Conservation (phyloP, 2,113 vertebrate genomes). For the Accipiter cooperii region DNA sequence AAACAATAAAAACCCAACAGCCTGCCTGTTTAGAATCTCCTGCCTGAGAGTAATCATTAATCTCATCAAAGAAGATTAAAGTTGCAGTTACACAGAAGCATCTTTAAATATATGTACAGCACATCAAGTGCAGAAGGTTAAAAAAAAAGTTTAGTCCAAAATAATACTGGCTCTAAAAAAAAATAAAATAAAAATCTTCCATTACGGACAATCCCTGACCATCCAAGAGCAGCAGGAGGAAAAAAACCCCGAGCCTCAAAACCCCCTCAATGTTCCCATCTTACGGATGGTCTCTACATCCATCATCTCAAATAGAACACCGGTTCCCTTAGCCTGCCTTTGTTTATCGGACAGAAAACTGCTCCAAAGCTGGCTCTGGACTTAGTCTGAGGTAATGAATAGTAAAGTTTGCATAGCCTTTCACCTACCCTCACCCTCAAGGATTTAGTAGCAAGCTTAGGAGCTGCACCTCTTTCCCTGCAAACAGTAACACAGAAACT, state of each 20-base stretch:
- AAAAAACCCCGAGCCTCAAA: background rate
- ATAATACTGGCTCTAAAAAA: background rate
- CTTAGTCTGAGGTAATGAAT: background rate
- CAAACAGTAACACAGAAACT: background rate
- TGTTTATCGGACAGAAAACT: background rate
- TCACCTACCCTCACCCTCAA: background rate
- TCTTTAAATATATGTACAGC: background rate
- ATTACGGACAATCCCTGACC: background rate
- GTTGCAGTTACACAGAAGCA: background rate
- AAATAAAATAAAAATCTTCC: background rate
- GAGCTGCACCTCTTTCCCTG: background rate
- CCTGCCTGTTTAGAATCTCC: background rate
- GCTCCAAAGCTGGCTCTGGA: background rate
- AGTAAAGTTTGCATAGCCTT: background rate
- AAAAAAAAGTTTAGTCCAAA: background rate
- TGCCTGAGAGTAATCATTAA: background rate
- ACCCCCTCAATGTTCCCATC: background rate
- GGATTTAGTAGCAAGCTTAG: background rate
- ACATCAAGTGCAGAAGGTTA: background rate
- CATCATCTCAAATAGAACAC: background rate
- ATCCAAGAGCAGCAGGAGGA: background rate
- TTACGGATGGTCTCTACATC: accelerated
- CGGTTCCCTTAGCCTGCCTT: background rate
- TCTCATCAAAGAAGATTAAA: constrained; percentile 6
- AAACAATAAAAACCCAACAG: background rate